Percentiles rank a stretch among this genome's conserved stretches.
Evolutionary conservation across 2,888 invertebrate genomes (phyloP).

Genomic region (Acrobasis consociella): DNA sequence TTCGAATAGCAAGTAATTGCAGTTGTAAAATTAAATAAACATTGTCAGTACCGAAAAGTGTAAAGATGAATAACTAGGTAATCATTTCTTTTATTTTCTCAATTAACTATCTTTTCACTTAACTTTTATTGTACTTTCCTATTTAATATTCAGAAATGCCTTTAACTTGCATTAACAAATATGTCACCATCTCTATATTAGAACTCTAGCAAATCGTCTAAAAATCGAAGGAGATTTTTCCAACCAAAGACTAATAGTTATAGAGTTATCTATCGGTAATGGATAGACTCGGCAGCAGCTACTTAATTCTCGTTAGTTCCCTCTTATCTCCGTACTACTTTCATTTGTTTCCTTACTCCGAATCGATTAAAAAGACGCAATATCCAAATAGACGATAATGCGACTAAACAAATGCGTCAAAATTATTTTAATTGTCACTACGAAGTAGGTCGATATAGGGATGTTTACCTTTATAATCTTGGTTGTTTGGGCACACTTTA

Average conservation of each 20-base stretch:
- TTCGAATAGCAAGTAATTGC: neutral
- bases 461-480: conserved; percentile 15
- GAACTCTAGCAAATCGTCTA: too few relatives aligned
- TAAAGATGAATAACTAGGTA: too few relatives aligned
- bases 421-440: conserved; percentile 10
- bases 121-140: too few relatives aligned
- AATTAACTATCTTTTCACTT: too few relatives aligned
- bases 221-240: too few relatives aligned
- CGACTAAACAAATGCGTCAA: conserved; percentile 25
- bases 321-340: conserved; percentile 25
- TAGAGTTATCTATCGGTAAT: conserved; percentile 7
- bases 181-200: too few relatives aligned
- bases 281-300: conserved; percentile 14
- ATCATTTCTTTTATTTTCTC: too few relatives aligned
- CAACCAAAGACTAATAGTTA: neutral
- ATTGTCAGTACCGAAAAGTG: too few relatives aligned
- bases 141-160: too few relatives aligned
- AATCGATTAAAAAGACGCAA: conserved; percentile 32
- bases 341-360: conserved; percentile 22
- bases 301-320: conserved; percentile 16
- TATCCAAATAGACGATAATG: conserved; percentile 24
- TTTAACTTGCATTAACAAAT: too few relatives aligned
- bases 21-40: too few relatives aligned
- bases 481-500: conserved; percentile 14
- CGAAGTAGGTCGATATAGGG: conserved; percentile 28